These are phyloP conservation scores for Eospalax fontanierii DNA, from an alignment of 2,797 vertebrate species.

Conservation along the genomic window DNA sequence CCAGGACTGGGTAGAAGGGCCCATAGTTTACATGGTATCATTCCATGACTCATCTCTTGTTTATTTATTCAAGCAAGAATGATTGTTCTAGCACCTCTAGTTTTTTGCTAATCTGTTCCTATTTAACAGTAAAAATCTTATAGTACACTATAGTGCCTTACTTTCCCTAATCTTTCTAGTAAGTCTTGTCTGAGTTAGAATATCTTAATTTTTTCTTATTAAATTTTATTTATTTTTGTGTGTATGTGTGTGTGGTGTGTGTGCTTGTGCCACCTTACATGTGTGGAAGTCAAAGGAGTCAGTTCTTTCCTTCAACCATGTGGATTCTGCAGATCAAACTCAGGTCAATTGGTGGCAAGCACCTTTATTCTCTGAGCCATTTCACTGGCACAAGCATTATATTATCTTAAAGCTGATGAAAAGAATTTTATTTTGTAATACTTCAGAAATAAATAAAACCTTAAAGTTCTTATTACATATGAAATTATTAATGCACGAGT, in stretches of 20 bases:
- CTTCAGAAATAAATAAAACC: neutral
- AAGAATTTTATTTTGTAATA: slow-evolving; percentile 27
- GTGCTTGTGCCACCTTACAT: too few species aligned
- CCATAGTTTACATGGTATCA: neutral
- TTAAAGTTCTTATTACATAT: neutral
- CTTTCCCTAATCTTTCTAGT: slow-evolving; percentile 7
- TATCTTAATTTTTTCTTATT: neutral
- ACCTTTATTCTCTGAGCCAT: neutral
- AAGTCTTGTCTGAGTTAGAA: neutral
- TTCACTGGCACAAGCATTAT: neutral
- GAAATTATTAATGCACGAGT: neutral
- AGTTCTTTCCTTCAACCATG: neutral
- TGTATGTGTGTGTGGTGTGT: neutral
- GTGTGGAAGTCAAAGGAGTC: neutral
- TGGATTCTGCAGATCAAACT: neutral
- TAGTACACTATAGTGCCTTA: neutral
- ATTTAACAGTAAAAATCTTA: slow-evolving; percentile 16
- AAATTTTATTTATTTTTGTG: neutral
- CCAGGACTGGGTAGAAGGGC: neutral
- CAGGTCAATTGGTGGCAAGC: neutral
- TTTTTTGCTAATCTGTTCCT: neutral
- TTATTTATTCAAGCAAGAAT: neutral
- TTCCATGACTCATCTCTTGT: neutral
- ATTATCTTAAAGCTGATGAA: neutral
- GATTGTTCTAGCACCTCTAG: neutral